These are phyloP conservation scores for Penaeus chinensis DNA, from an alignment of 1,140 invertebrate genomes.

Conservation along the genomic window DNA sequence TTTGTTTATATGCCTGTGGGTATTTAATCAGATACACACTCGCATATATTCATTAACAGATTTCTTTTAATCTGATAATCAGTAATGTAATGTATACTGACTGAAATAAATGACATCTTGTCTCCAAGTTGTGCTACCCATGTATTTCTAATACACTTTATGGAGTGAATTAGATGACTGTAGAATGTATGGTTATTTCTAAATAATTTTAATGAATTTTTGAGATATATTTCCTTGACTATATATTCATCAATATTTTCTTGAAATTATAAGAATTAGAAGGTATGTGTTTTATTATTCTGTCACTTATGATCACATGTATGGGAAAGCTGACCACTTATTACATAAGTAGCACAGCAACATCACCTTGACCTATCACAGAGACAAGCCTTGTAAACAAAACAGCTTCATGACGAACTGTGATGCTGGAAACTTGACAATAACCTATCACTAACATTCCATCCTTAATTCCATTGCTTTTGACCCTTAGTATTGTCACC, in stretches of 20 bases:
- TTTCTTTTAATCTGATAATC: not conserved
- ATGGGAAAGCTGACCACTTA: slow-evolving; percentile 6
- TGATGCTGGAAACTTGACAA: slow-evolving; percentile 24
- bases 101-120: slow-evolving; percentile 37
- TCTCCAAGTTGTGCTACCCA: slow-evolving; percentile 49
- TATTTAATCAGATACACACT: not conserved
- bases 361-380: slow-evolving; percentile 30
- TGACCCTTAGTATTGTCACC: slow-evolving; percentile 37
- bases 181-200: slow-evolving; percentile 39
- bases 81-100: not conserved
- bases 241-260: slow-evolving; percentile 11
- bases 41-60: slow-evolving; percentile 3
- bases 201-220: slow-evolving; percentile 26
- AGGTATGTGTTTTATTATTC: not conserved
- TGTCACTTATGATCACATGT: slow-evolving; percentile 2
- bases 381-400: slow-evolving; percentile 36
- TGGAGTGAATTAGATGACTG: slow-evolving; percentile 50
- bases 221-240: slow-evolving; percentile 26
- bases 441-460: slow-evolving; percentile 36
- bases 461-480: slow-evolving; percentile 49
- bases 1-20: not conserved
- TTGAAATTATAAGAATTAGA: slow-evolving; percentile 1
- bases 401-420: slow-evolving; percentile 34
- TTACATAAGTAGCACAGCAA: slow-evolving; percentile 45
- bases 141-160: slow-evolving; percentile 49